Conservation (phyloP, 2,113 vertebrate species). For the Pithys albifrons region DNA sequence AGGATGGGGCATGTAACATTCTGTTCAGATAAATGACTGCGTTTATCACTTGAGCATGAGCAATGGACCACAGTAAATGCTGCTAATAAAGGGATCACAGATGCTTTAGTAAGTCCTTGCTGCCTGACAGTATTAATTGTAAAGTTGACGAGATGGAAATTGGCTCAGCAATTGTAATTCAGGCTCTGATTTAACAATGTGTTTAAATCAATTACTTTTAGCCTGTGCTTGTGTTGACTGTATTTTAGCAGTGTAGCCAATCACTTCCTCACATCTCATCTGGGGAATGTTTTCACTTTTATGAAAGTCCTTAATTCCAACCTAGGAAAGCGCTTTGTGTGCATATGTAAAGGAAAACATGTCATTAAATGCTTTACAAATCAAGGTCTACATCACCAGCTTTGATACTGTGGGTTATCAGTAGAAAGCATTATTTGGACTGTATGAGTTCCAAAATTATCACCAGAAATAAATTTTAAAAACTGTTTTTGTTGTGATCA, state of each 20-base stretch:
- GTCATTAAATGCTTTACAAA: background rate
- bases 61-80: background rate
- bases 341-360: background rate
- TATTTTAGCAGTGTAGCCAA: background rate
- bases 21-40: background rate
- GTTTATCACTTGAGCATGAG: background rate
- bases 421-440: background rate
- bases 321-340: background rate
- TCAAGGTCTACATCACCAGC: background rate
- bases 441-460: background rate
- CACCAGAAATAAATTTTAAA: background rate
- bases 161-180: background rate
- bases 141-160: background rate
- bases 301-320: background rate
- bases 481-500: background rate
- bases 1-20: background rate
- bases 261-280: background rate
- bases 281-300: background rate
- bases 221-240: background rate
- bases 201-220: constrained; percentile 21
- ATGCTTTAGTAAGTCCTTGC: background rate
- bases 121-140: constrained; percentile 3
- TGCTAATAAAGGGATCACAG: constrained; percentile 17
- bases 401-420: background rate
- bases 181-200: background rate